Evolutionary conservation across 2,113 vertebrate genomes (phyloP), one percentile per base, ranked within the genome.

Genomic region (Epinephelus lanceolatus): DNA sequence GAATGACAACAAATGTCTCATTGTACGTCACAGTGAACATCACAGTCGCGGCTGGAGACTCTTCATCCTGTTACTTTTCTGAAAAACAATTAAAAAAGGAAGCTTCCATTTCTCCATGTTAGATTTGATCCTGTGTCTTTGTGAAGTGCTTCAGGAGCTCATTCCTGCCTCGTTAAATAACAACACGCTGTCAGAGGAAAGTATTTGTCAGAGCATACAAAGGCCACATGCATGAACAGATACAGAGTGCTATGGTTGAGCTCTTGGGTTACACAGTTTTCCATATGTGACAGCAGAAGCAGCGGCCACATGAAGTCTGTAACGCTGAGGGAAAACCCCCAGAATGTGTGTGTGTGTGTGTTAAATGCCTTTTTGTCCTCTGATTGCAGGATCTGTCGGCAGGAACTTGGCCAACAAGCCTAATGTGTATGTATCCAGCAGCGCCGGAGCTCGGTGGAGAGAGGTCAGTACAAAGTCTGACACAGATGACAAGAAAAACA

Each of bases 381-480:
- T 90, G 75, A 19, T 69, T 87, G 67, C 90, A 99, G 98, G 98
- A 70, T 98, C 98, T 0, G 88, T 98, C 62, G 98, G 98, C 65
- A 98, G 94, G 91, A 98, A 96, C 92, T 92, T 99, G 94, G 96
- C 97, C 5, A 97, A 96, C 93, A 99, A 99, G 93, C 97, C 97
- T 33, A 99, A 99, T 0, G 97, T 99, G 60, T 99, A 99, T 3
- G 84, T 99, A 70, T 99, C 98, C 0, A 99, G 97, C 94, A 99
- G 97, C 1, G 98, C 97, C 0, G 98, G 98, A 60, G 97, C 96
- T 14, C 86, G 96, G 65, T 99, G 98, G 98, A 96, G 96, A 92
- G 98, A 99, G 98, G 98, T 99, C 87, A 96, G 95, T 88, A 33
- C 19, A 40, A 61, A 66, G 53, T 78, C 4, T 63, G 40, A 65